These are phyloP conservation scores for Galago senegalensis DNA, from an alignment of 2,797 vertebrate species.

Conservation along the genomic window DNA sequence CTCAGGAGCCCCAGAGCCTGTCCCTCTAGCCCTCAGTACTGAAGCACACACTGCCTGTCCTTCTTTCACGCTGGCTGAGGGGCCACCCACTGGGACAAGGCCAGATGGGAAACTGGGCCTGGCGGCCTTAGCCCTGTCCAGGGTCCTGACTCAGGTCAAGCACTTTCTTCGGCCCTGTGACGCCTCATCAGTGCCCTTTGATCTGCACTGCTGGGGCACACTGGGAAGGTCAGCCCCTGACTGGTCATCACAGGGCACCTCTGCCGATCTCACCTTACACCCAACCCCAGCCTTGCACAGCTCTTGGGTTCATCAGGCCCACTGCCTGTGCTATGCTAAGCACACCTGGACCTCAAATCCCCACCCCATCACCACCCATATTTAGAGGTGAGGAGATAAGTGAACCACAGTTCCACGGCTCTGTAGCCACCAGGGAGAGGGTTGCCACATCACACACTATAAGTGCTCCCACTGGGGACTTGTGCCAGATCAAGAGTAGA, in stretches of 20 bases:
- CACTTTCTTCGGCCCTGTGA: background rate
- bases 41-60: background rate
- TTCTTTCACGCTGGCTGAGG: background rate
- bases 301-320: background rate
- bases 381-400: background rate
- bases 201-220: background rate
- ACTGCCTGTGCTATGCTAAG: background rate
- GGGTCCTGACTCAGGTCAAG: constrained; percentile 81
- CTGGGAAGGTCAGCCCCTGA: background rate
- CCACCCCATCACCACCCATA: too few relatives aligned
- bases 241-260: background rate
- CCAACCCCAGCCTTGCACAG: background rate
- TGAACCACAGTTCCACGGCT: accelerated
- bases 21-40: too few relatives aligned
- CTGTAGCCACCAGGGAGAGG: background rate
- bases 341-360: background rate
- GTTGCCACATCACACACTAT: background rate
- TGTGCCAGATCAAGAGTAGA: background rate
- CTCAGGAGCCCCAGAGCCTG: background rate
- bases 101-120: constrained; percentile 14
- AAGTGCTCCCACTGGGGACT: background rate
- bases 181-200: background rate
- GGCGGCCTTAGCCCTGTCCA: constrained; percentile 79
- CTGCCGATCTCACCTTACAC: background rate
- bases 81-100: background rate